Evolutionary conservation across 2,888 invertebrate genomes (phyloP), one percentile per base, ranked within the genome.

Genomic region (Lasioglossum lativentre): DNA sequence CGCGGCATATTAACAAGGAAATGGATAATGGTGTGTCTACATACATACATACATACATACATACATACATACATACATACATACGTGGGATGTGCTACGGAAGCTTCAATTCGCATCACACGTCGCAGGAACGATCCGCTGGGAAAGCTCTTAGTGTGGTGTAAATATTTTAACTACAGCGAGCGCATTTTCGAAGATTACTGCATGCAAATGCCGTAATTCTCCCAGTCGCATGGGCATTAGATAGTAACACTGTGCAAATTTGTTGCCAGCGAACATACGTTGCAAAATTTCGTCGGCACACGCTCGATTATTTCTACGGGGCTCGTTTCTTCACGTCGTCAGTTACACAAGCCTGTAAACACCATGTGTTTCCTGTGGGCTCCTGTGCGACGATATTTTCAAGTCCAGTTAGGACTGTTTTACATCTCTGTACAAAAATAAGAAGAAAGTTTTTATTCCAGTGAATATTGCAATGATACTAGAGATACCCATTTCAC

Each of bases 141-240:
- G 23, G 16, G 66, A 38, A 40, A 45, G 77, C 27, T 73, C 63
- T 78, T 12, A 74, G n/a, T 16, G 2, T 12, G 2, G 30, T 63
- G 83, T 66, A 75, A 82, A 85, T 82, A 72, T 82, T 78, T 75
- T 52, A 42, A 52, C 78, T 78, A 42, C 63, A 38, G 30, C 63
- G 52, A 40, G 27, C 72, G 42, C 78, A 66, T 30, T 83, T 78
- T 56, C 71, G 40, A n/a, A 56, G 72, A 75, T 83, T 78, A 78
- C 74, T 56, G 27, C 72, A 16, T 30, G 78, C 78, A 83, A 83
- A 85, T 78, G 72, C 63, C 63, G 78, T 82, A 85, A 85, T 85
- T 78, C 52, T 30, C 34, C 8, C 30, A 77, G 75, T 78, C 27
- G 27, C 34, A 14, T 19, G 12, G 30, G 30, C 74, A 78, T n/a